Base-by-base conservation (phyloP, 2,888 invertebrate species). In the Phaedon cochleariae region DNA sequence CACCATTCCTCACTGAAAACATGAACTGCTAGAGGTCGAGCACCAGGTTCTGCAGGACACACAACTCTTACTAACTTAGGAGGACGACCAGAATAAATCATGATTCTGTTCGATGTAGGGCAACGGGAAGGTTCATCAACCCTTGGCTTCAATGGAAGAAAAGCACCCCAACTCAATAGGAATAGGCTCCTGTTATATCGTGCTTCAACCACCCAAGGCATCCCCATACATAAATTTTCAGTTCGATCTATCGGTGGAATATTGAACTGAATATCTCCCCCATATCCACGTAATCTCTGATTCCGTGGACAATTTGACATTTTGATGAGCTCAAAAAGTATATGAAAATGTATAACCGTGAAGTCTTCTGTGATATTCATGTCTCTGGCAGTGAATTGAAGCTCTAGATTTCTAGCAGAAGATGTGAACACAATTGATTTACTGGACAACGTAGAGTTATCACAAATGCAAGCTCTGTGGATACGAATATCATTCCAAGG, bases 1-100 rank as follows among this genome's bases (percentile, higher is more conserved):
- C 86, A 86, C 94, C 94, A 94, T 80, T 93, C 93, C 77, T 90
- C 92, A 34, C 92, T 91, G 85, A 93, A 93, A 68, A 93, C 87
- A 74, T 93, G 93, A 67, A 94, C 88, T 1, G 90, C 89, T 67
- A 89, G 87, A 41, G 89, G 89, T 29, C 88, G 84, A 5, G 89
- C 87, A 17, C 89, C 90, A 4, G 89, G 90, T 73, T 89, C 87
- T 0, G 89, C 88, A 0, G 94, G 94, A 77, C 94, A 94, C 34
- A 94, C 87, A 10, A 91, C 92, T 18, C 68, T 58, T 71, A 89
- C 78, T 69, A 90, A 77, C 77, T 87, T 85, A 0, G 87, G 85
- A 4, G 92, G 90, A 75, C 88, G 86, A 48, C 94, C 92, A 12
- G 93, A 90, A 83, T 94, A 95, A 48, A 95, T 88, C 70, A 95